Evolutionary conservation across 1,140 invertebrate genomes (phyloP).

Genomic region (Spodoptera litura): DNA sequence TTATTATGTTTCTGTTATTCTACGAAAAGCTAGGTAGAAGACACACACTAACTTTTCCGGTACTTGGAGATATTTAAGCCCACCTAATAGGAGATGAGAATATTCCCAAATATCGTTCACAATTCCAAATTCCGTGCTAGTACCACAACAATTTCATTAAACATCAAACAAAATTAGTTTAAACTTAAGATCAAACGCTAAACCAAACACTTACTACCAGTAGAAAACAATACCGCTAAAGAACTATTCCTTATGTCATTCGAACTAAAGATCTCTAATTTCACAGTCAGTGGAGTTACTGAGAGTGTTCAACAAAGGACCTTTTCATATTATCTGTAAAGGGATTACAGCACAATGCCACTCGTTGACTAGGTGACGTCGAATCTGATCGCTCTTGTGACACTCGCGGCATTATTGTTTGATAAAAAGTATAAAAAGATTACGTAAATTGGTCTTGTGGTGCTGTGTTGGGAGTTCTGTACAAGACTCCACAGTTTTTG

Average conservation of each 20-base stretch:
- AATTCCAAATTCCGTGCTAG: too few relatives aligned
- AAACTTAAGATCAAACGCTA: too few relatives aligned
- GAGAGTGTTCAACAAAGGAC: conserved; percentile 5
- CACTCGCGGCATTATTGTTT: conserved; percentile 8
- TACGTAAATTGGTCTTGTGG: background rate
- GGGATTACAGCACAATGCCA: conserved; percentile 22
- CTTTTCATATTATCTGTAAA: conserved; percentile 9
- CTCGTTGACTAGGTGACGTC: background rate
- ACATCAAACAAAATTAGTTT: too few relatives aligned
- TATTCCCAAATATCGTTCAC: too few relatives aligned
- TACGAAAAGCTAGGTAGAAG: too few relatives aligned
- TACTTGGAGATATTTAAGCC: too few relatives aligned
- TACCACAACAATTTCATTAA: too few relatives aligned
- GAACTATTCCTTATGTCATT: background rate
- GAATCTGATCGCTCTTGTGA: conserved; percentile 8
- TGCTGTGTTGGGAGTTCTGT: background rate
- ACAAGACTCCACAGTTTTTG: background rate
- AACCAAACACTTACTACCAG: background rate
- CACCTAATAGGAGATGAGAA: too few relatives aligned
- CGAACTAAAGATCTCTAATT: background rate
- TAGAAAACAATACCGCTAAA: background rate
- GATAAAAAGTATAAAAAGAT: background rate
- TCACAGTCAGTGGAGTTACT: background rate
- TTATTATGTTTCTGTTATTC: too few relatives aligned
- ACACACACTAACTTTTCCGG: too few relatives aligned